These are phyloP conservation scores for Thunnus albacares DNA, from an alignment of 2,797 vertebrate species.

Conservation along the genomic window DNA sequence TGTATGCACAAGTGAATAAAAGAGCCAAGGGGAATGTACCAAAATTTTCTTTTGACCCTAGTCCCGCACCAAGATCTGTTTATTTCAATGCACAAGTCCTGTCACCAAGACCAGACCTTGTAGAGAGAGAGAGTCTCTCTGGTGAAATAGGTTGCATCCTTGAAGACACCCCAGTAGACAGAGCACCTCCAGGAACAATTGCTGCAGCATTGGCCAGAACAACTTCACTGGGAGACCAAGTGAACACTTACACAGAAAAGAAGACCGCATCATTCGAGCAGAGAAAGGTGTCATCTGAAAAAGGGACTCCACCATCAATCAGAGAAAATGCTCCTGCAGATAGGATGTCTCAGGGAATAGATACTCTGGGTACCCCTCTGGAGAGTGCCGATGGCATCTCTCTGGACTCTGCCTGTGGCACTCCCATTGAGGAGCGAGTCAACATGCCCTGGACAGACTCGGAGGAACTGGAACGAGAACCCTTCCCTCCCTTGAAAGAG, in stretches of 20 bases:
- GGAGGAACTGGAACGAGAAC: slow-evolving; percentile 65
- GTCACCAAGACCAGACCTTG: slow-evolving; percentile 15
- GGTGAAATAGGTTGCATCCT: not conserved
- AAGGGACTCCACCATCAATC: slow-evolving; percentile 46
- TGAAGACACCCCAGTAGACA: not conserved
- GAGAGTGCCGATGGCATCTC: slow-evolving; percentile 62
- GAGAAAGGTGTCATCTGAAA: slow-evolving; percentile 40
- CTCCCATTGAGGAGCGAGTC: slow-evolving; percentile 70
- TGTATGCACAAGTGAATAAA: slow-evolving; percentile 59
- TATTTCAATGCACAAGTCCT: not conserved
- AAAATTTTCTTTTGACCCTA: slow-evolving; percentile 18
- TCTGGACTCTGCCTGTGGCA: slow-evolving; percentile 60
- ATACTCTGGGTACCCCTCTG: slow-evolving; percentile 20
- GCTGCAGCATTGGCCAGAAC: slow-evolving; percentile 46
- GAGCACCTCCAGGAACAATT: accelerated
- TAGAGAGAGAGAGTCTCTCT: slow-evolving; percentile 28
- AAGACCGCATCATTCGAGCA: slow-evolving; percentile 21
- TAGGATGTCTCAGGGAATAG: slow-evolving; percentile 20
- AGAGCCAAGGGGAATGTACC: slow-evolving; percentile 16
- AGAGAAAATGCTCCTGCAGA: slow-evolving; percentile 19
- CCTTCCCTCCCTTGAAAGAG: slow-evolving; percentile 44
- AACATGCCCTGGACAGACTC: slow-evolving; percentile 66
- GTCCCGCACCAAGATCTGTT: slow-evolving; percentile 32
- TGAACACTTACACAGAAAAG: slow-evolving; percentile 10
- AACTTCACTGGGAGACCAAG: slow-evolving; percentile 61